phyloP scores from a whole-genome alignment of 2,888 invertebrate species.

The Apamea sordens region DNA sequence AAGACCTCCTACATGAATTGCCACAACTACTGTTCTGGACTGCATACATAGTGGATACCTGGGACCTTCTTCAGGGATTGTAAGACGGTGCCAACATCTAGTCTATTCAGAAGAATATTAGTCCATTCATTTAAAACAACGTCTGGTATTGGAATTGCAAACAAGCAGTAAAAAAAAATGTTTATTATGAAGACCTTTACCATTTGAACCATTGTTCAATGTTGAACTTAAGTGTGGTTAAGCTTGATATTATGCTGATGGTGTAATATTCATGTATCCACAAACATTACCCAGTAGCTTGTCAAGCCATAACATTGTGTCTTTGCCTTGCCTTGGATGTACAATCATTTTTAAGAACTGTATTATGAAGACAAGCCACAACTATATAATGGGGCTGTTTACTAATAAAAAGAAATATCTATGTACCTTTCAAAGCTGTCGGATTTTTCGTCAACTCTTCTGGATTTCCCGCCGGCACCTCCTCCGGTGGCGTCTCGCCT shows the following conservation, averaged over 20 bases:
- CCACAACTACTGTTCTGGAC: not conserved
- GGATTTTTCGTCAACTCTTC: slow-evolving; percentile 92
- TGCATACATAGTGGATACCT: not conserved
- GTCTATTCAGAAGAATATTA: not conserved
- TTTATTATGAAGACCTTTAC: not conserved
- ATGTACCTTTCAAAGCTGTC: slow-evolving; percentile 90
- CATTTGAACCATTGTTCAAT: not conserved
- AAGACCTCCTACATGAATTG: not conserved
- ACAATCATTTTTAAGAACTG: slow-evolving; percentile 4
- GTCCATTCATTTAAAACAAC: not conserved
- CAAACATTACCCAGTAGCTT: not conserved
- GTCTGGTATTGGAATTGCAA: too few species aligned
- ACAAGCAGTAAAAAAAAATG: not conserved
- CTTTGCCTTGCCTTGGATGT: not conserved
- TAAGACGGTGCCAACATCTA: not conserved
- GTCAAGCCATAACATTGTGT: not conserved
- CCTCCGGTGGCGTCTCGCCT: slow-evolving; percentile 80
- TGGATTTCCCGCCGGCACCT: slow-evolving; percentile 88
- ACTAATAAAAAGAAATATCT: not conserved
- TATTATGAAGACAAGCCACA: slow-evolving; percentile 5
- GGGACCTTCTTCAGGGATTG: not conserved
- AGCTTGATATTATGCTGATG: not conserved
- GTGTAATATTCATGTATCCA: not conserved
- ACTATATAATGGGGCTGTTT: not conserved
- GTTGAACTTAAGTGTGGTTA: not conserved